Evolutionary conservation across 2,888 invertebrate species (phyloP).

Genomic region (Amphimallon solstitiale): DNA sequence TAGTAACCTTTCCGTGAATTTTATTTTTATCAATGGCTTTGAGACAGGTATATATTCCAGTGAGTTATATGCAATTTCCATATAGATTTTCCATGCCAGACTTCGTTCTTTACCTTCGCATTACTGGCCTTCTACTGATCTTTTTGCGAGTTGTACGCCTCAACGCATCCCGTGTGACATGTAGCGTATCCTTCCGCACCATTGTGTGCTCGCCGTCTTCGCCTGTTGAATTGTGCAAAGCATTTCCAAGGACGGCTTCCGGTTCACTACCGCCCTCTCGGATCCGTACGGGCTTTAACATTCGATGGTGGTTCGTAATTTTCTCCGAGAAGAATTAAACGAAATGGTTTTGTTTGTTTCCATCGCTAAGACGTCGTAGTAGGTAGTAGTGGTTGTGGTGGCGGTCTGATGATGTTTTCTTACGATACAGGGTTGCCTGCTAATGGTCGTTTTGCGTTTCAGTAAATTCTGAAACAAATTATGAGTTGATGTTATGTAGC

Average conservation of each 20-base stretch:
- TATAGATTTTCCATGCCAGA: too few relatives aligned
- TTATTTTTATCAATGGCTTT: too few relatives aligned
- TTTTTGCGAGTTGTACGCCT: constrained; percentile 15
- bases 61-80: too few relatives aligned
- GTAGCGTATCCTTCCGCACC: constrained; percentile 53
- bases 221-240: constrained; percentile 58
- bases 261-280: constrained; percentile 41
- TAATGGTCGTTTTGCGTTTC: too few relatives aligned
- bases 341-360: constrained; percentile 18
- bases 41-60: too few relatives aligned
- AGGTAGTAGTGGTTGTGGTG: neutral
- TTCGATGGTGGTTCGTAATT: constrained; percentile 49
- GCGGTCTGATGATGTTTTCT: too few relatives aligned
- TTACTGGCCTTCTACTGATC: neutral
- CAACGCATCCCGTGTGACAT: constrained; percentile 27
- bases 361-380: neutral
- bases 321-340: constrained; percentile 37
- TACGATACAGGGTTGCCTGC: too few relatives aligned
- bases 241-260: constrained; percentile 50
- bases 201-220: constrained; percentile 55
- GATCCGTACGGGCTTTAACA: constrained; percentile 45
- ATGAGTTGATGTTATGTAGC: too few relatives aligned
- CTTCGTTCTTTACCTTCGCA: neutral
- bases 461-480: too few relatives aligned
- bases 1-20: too few relatives aligned